phyloP scores from a whole-genome alignment of 1,140 invertebrate species.

The Oryzaephilus surinamensis region DNA sequence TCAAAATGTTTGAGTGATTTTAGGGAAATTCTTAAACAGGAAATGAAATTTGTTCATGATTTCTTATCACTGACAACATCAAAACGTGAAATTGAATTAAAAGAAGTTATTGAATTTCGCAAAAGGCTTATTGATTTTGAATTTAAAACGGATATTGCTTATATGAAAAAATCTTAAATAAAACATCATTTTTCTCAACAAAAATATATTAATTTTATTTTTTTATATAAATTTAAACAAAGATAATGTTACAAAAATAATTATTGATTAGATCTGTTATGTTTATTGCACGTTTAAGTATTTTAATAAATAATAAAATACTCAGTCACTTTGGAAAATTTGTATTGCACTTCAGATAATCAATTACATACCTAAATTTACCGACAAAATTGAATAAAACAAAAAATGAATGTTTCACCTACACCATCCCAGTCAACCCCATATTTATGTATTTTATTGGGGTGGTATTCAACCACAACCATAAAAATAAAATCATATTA shows the following conservation, averaged over 20 bases:
- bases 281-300: neutral
- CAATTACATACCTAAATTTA: constrained; percentile 1
- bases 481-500: no score
- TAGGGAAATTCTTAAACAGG: neutral
- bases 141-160: neutral
- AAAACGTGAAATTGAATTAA: neutral
- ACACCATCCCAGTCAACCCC: no score
- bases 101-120: no score
- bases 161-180: neutral
- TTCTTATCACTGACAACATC: no score
- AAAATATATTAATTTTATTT: constrained; percentile 4
- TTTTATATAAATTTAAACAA: neutral
- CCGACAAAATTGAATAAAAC: constrained; percentile 5
- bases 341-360: neutral
- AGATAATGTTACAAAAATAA: no score
- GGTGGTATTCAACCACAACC: no score
- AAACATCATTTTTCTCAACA: constrained; percentile 5
- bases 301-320: neutral
- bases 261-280: neutral
- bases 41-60: neutral
- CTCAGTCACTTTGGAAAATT: neutral
- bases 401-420: constrained; percentile 1
- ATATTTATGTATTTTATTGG: no score
- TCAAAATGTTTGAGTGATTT: neutral
- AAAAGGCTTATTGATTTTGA: no score